These are phyloP conservation scores for Leptopilina drosophilae DNA, from an alignment of 2,888 invertebrate species.

Conservation along the genomic window DNA sequence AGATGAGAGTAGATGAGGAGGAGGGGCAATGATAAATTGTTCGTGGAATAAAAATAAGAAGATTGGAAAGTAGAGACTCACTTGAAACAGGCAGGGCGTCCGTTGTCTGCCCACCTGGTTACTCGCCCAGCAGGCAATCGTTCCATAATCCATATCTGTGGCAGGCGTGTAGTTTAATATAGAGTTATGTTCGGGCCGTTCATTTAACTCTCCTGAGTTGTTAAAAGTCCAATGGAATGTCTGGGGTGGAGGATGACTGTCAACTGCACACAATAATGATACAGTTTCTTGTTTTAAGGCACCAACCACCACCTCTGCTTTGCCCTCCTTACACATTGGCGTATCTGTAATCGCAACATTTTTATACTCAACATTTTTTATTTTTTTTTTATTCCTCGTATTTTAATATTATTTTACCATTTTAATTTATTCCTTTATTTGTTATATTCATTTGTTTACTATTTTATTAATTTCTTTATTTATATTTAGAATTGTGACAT, in stretches of 20 bases:
- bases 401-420: too few species aligned
- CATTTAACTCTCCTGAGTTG: slow-evolving; percentile 91
- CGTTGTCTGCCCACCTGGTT: slow-evolving; percentile 91
- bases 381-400: neutral
- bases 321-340: slow-evolving; percentile 79
- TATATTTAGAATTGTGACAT: too few species aligned
- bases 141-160: slow-evolving; percentile 93
- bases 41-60: slow-evolving; percentile 38
- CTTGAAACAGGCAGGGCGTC: slow-evolving; percentile 91
- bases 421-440: too few species aligned
- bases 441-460: too few species aligned
- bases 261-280: slow-evolving; percentile 89
- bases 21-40: slow-evolving; percentile 20
- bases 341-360: slow-evolving; percentile 61
- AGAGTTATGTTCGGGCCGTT: slow-evolving; percentile 84
- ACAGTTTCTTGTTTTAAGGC: slow-evolving; percentile 94
- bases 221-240: slow-evolving; percentile 96
- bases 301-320: slow-evolving; percentile 87
- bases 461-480: too few species aligned
- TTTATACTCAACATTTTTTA: neutral
- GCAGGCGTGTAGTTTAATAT: slow-evolving; percentile 91
- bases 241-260: slow-evolving; percentile 91
- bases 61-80: slow-evolving; percentile 70
- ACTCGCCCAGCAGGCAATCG: slow-evolving; percentile 90
- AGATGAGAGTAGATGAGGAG: slow-evolving; percentile 21